These are phyloP conservation scores for Tinea trinotella DNA, from an alignment of 2,888 invertebrate species.

Conservation along the genomic window DNA sequence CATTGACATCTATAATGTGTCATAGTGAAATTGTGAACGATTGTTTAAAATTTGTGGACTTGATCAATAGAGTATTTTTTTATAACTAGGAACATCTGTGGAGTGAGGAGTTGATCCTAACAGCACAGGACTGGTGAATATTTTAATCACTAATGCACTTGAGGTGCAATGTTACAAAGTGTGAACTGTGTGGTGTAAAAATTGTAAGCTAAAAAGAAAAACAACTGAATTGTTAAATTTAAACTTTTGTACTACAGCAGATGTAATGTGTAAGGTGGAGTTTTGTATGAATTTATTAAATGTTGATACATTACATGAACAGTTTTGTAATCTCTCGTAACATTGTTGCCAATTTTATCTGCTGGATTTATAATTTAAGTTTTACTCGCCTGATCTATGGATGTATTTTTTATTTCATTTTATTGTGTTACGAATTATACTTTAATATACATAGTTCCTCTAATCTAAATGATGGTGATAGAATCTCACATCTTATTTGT, in stretches of 20 bases:
- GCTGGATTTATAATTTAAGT: constrained; percentile 23
- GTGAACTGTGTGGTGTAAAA: constrained; percentile 10
- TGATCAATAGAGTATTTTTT: constrained; percentile 64
- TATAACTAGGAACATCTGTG: constrained; percentile 69
- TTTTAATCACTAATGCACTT: neutral
- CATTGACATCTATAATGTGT: constrained; percentile 43
- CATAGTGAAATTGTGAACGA: constrained; percentile 63
- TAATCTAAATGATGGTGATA: too few species aligned
- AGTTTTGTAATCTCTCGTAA: constrained; percentile 63
- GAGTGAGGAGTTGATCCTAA: constrained; percentile 68
- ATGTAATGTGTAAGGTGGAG: constrained; percentile 61
- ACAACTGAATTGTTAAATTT: constrained; percentile 24
- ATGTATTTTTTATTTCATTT: too few species aligned
- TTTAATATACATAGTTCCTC: too few species aligned
- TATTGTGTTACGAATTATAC: too few species aligned
- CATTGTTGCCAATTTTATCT: constrained; percentile 40
- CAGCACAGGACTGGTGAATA: constrained; percentile 53
- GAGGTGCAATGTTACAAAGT: neutral
- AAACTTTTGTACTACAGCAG: constrained; percentile 61
- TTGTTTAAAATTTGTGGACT: constrained; percentile 71
- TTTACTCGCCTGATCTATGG: too few species aligned
- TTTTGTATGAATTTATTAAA: constrained; percentile 63
- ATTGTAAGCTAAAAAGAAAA: constrained; percentile 9
- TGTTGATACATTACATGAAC: constrained; percentile 41
- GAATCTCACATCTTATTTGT: too few species aligned